Evolutionary conservation across 2,797 vertebrate species (phyloP).

Genomic region (Sylvilagus floridanus): DNA sequence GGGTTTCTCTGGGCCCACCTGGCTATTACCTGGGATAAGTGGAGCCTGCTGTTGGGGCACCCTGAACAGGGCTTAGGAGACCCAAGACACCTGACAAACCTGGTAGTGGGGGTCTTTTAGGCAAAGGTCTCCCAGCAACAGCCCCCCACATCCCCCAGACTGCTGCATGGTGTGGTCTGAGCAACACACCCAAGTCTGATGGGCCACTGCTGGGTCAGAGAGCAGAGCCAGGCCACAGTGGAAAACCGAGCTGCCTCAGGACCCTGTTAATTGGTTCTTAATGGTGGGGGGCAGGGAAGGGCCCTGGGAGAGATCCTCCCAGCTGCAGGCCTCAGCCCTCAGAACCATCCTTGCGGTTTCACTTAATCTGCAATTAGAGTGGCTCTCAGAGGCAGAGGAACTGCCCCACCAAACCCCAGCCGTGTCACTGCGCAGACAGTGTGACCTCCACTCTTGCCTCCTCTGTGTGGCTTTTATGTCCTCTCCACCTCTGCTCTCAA

Average conservation of each 20-base stretch:
- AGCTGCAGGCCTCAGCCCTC: background rate
- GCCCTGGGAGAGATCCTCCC: background rate
- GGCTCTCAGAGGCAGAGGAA: conserved; percentile 55
- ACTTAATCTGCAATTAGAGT: conserved; percentile 74
- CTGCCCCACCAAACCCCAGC: conserved; percentile 7
- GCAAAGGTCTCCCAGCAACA: background rate
- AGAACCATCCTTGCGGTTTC: conserved; percentile 63
- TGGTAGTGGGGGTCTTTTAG: background rate
- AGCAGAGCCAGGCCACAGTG: background rate
- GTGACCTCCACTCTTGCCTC: background rate
- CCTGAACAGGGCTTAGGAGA: background rate
- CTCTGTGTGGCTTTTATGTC: background rate
- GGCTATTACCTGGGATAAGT: background rate
- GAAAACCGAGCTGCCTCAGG: conserved; percentile 44
- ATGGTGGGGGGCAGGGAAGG: background rate
- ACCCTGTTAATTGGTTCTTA: conserved; percentile 64
- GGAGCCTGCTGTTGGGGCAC: background rate
- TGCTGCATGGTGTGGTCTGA: background rate
- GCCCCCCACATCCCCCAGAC: background rate
- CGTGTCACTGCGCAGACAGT: conserved; percentile 48
- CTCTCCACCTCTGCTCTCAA: conserved; percentile 56
- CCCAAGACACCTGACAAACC: background rate
- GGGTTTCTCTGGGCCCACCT: background rate
- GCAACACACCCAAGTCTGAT: background rate
- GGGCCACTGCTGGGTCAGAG: conserved; percentile 52